Evolutionary conservation across 2,888 invertebrate genomes (phyloP), one percentile per base, ranked within the genome.

Genomic region (Campoletis raptor): DNA sequence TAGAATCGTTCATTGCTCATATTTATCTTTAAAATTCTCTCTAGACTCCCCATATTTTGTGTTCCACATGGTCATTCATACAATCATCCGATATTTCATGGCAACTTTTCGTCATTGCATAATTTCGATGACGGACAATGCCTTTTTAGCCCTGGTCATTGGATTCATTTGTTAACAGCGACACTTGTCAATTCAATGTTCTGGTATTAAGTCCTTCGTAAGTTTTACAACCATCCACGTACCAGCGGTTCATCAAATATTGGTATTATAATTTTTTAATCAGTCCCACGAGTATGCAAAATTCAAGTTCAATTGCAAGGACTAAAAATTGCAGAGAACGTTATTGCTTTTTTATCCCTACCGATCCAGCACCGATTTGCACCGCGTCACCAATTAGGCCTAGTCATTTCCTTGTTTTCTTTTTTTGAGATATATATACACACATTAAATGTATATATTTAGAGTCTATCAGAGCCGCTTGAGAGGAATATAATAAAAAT

Each of bases 371-470:
- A n/a, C 81, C 78, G 74, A 66, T 52, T 48, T 66, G 89, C 88
- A 88, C 92, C 92, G 93, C 91, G 91, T 92, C 93, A 92, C 92
- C 93, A 90, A 88, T 93, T 94, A 94, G 94, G 94, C 94, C 94
- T 94, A 94, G 94, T 92, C 88, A 92, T 91, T 89, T 92, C 88
- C 84, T 91, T 90, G 89, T 91, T 92, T 92, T 88, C 85, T 89
- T 90, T 6, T 92, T 91, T 91, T 87, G 86, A 90, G 85, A 92
- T 88, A 89, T 90, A 91, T 83, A 88, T 87, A 89, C 81, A 85
- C 73, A 87, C 82, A 90, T 91, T 90, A 90, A 89, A 90, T 91
- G 90, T 91, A 91, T 91, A 92, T 92, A 92, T 92, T 90, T 92
- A 93, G 91, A 92, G 91, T 93, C 91, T 92, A 92, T 89, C 89